Evolutionary conservation across 2,113 vertebrate genomes (phyloP).

Genomic region (Ceuthmochares aereus): DNA sequence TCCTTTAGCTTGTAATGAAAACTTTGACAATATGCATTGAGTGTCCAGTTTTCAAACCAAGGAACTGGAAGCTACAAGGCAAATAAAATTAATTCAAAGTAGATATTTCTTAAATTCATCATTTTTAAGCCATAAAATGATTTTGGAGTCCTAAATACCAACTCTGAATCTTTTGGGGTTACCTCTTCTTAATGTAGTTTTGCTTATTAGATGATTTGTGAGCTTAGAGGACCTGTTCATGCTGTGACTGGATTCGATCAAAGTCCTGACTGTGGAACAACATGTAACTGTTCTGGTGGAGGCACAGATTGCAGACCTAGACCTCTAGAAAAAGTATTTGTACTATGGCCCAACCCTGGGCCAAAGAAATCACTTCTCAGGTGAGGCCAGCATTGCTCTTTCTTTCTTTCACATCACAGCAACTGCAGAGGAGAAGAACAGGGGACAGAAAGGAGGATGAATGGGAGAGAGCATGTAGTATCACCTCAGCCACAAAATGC

Average conservation of each 20-base stretch:
- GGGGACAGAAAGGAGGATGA: not conserved
- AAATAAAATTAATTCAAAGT: not conserved
- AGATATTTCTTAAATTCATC: accelerated
- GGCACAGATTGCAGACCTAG: not conserved
- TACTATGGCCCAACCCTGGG: not conserved
- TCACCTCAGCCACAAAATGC: not conserved
- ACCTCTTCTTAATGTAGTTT: not conserved
- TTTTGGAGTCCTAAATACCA: not conserved
- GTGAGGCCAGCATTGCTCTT: not conserved
- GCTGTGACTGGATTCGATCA: not conserved
- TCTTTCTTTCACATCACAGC: not conserved
- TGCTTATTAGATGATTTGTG: not conserved
- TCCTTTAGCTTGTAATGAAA: not conserved
- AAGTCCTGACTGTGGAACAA: not conserved
- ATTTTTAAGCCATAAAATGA: not conserved
- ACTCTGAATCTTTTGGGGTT: not conserved
- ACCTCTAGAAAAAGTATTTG: not conserved
- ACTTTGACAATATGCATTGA: not conserved
- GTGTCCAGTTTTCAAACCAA: not conserved
- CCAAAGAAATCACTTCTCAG: not conserved
- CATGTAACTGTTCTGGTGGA: not conserved
- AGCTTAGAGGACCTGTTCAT: not conserved
- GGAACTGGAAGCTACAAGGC: not conserved
- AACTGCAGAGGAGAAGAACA: not conserved
- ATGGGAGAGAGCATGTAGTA: not conserved